These are phyloP conservation scores for Lophotriccus pileatus DNA, from an alignment of 2,797 vertebrate genomes.

Conservation along the genomic window DNA sequence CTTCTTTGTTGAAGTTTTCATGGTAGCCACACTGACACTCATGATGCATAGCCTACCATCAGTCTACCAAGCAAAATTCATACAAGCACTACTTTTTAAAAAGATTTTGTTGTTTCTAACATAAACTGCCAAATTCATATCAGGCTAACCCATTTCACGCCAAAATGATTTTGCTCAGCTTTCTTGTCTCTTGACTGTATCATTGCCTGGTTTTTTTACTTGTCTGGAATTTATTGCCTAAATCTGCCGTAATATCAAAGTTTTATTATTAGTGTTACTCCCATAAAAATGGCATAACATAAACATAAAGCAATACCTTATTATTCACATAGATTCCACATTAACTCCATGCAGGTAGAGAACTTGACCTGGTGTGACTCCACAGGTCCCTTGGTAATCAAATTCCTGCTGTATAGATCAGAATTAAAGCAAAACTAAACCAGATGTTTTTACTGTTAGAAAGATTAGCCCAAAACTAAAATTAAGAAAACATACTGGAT, in stretches of 20 bases:
- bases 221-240: constrained; percentile 48
- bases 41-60: background rate
- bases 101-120: background rate
- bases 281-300: background rate
- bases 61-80: background rate
- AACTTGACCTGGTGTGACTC: constrained; percentile 72
- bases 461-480: constrained; percentile 70
- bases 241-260: constrained; percentile 31
- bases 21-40: background rate
- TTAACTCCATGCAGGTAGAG: constrained; percentile 52
- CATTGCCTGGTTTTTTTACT: background rate
- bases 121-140: background rate
- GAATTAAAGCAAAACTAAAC: constrained; percentile 73
- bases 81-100: background rate
- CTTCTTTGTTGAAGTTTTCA: background rate
- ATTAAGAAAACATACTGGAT: constrained; percentile 74
- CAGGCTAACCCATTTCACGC: background rate
- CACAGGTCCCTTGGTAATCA: constrained; percentile 64
- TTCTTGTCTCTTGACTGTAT: background rate
- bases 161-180: background rate
- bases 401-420: constrained; percentile 72
- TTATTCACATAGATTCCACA: constrained; percentile 25
- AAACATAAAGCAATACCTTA: constrained; percentile 51
- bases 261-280: constrained; percentile 43
- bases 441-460: constrained; percentile 78